Evolutionary conservation across 2,888 invertebrate species (phyloP).

Genomic region (Tineola bisselliella): DNA sequence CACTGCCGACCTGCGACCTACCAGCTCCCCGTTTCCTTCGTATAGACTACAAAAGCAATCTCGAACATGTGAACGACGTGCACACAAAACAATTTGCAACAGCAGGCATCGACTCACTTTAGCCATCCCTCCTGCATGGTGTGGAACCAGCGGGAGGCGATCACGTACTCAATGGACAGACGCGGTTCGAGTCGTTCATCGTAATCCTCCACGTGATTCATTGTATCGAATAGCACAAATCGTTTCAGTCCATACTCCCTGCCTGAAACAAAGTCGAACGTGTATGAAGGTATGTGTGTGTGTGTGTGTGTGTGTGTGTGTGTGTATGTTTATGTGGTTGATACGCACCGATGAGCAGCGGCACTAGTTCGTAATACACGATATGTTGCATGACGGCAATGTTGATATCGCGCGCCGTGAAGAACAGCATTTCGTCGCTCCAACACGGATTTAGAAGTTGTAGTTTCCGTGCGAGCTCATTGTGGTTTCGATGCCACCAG

Average conservation of each 20-base stretch:
- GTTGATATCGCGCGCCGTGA: constrained; percentile 77
- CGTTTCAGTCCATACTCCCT: constrained; percentile 45
- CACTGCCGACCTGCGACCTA: constrained; percentile 19
- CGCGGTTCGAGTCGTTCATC: constrained; percentile 63
- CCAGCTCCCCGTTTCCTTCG: constrained; percentile 20
- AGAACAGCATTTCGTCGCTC: constrained; percentile 84
- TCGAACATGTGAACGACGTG: neutral
- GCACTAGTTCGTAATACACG: constrained; percentile 82
- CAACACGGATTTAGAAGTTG: constrained; percentile 81
- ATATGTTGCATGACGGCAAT: constrained; percentile 81
- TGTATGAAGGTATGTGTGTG: neutral
- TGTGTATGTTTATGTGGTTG: too few relatives aligned
- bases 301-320: too few relatives aligned
- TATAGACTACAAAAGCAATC: constrained; percentile 21
- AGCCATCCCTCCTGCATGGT: constrained; percentile 27
- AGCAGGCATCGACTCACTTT: constrained; percentile 23
- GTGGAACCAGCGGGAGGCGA: constrained; percentile 66
- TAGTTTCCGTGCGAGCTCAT: constrained; percentile 75
- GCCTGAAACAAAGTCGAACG: constrained; percentile 23
- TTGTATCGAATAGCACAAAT: constrained; percentile 28
- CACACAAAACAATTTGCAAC: neutral
- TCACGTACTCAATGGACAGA: constrained; percentile 68
- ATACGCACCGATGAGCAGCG: constrained; percentile 75
- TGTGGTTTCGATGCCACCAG: constrained; percentile 74
- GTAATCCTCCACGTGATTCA: constrained; percentile 67